These are phyloP conservation scores for Sialia sialis DNA, from an alignment of 2,113 vertebrate species.

Conservation along the genomic window DNA sequence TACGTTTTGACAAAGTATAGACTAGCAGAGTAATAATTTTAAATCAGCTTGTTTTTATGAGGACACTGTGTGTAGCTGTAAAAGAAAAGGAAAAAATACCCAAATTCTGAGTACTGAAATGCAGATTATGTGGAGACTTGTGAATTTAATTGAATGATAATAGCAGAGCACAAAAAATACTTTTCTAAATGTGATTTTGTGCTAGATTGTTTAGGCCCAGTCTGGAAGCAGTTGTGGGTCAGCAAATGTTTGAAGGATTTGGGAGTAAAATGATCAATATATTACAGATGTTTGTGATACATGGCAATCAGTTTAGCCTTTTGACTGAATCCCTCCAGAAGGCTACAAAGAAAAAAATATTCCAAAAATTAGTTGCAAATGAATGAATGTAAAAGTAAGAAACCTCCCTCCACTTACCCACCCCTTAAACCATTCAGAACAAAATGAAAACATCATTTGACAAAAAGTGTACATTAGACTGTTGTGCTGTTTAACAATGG, in stretches of 20 bases:
- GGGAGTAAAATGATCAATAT: background rate
- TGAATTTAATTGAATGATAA: background rate
- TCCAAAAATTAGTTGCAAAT: background rate
- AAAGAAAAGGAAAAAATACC: background rate
- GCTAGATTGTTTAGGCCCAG: background rate
- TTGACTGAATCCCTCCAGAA: background rate
- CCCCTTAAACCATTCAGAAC: background rate
- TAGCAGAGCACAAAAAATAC: background rate
- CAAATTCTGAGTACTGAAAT: background rate
- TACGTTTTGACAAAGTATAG: background rate
- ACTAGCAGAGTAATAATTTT: background rate
- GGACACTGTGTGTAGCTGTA: background rate
- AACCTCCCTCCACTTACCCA: no score
- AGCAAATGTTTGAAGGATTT: background rate
- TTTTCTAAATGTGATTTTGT: background rate
- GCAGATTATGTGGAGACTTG: background rate
- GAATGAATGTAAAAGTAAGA: background rate
- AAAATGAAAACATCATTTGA: background rate
- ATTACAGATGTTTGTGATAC: background rate
- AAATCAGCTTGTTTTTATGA: background rate
- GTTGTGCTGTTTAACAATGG: background rate
- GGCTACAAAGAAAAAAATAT: background rate
- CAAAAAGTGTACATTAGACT: fast-evolving
- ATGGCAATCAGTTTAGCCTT: background rate
- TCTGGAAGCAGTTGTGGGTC: background rate